Base-by-base conservation (phyloP, 2,797 vertebrate genomes). In the Caiman crocodilus region DNA sequence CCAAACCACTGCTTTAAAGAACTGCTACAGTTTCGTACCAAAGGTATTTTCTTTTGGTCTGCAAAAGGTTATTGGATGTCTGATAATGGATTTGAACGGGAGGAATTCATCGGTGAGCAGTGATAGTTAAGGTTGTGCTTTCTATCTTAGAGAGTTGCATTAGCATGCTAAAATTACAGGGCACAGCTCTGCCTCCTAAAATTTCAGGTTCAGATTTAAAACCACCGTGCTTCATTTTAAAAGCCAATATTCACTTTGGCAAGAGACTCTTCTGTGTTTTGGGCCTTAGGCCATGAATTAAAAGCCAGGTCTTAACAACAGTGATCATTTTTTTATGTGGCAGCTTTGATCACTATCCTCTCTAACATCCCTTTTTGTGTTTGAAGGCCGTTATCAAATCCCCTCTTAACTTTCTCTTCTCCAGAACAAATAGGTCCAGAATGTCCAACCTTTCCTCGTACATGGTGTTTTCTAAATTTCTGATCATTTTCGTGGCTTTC, bases 1-100 rank as follows among this genome's bases (percentile, higher is more conserved):
- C 74, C 1, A 3, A 92, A n/a, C 2, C 0, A 15, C 26, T 86
- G 88, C 84, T 84, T 89, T 90, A 84, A 76, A 25, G 73, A 76
- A 76, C 65, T 73, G 26, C 16, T 86, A 21, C n/a, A 60, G 59
- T 77, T 88, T 35, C 15, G 25, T 21, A 28, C 21, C 25, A 50
- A 81, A 32, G n/a, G 42, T 61, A 21, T 61, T 25, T 60, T 83
- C 4, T 78, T 65, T 30, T 84, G 74, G 63, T n/a, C 20, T 89
- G n/a, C 60, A 84, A 61, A 78, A 76, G 14, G 55, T 59, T 86
- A 56, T 23, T 92, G 64, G 60, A 55, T 60, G 16, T 64, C 56
- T 87, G 76, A 75, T 35, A 79, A 92, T 73, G 87, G 76, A 30
- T 87, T 59, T 84, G 85, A 90, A 89, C 89, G 73, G 2, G 14